phyloP scores from a whole-genome alignment of 2,888 invertebrate species.

The Muscina levida region DNA sequence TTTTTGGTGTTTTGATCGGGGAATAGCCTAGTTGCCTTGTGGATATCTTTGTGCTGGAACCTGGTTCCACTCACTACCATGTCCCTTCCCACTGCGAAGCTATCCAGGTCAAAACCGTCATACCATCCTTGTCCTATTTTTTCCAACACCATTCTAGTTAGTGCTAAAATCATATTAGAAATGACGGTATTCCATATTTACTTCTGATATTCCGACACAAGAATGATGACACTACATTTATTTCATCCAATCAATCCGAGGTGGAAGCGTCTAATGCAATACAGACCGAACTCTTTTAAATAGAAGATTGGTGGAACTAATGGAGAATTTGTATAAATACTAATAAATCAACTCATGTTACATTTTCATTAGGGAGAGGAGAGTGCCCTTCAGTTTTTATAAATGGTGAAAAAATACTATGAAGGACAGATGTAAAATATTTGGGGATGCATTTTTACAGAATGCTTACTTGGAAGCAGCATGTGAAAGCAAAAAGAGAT shows the following conservation, averaged over 20 bases:
- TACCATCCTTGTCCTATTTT: no score
- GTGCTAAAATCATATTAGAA: constrained; percentile 4
- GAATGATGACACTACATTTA: constrained; percentile 37
- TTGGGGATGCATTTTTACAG: neutral
- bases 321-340: neutral
- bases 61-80: no score
- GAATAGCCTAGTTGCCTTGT: no score
- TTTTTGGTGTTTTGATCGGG: no score
- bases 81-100: no score
- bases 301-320: neutral
- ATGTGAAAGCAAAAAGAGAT: neutral
- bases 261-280: neutral
- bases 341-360: neutral
- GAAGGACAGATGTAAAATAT: neutral
- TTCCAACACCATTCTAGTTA: neutral
- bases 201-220: constrained; percentile 38
- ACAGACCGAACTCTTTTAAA: neutral
- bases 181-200: constrained; percentile 27
- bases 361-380: neutral
- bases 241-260: neutral
- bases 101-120: no score
- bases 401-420: neutral
- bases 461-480: neutral
- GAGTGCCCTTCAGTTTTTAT: neutral
- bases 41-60: no score